Evolutionary conservation across 2,888 invertebrate species (phyloP).

Genomic region (Platerodrilus igneus): DNA sequence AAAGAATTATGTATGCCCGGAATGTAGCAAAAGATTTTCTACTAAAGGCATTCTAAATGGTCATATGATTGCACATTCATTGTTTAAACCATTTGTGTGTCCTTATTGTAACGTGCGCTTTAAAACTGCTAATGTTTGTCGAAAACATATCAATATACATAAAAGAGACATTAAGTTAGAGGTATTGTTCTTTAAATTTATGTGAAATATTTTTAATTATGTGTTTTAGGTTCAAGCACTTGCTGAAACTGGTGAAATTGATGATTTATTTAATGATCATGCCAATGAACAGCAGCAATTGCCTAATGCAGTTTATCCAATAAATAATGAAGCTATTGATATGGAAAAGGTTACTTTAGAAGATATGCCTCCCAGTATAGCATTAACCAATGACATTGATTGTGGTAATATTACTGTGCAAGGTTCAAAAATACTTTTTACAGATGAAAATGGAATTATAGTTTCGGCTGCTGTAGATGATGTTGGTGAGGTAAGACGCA

Average conservation of each 20-base stretch:
- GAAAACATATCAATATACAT: constrained; percentile 49
- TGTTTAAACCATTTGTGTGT: constrained; percentile 53
- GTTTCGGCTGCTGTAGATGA: constrained; percentile 10
- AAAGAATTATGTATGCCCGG: constrained; percentile 41
- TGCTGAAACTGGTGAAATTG: constrained; percentile 17
- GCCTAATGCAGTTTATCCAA: too few relatives aligned
- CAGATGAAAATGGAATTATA: constrained; percentile 15
- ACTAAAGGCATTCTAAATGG: constrained; percentile 42
- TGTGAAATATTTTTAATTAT: neutral
- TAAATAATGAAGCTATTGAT: constrained; percentile 1
- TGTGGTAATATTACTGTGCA: neutral
- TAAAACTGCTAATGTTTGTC: constrained; percentile 56
- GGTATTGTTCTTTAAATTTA: constrained; percentile 2
- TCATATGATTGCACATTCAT: constrained; percentile 45
- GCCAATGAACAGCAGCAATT: too few relatives aligned
- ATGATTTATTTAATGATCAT: too few relatives aligned
- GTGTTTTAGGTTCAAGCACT: constrained; percentile 14
- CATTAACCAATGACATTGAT: constrained; percentile 12
- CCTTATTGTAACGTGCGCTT: constrained; percentile 59
- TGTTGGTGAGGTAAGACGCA: constrained; percentile 4
- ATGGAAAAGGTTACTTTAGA: constrained; percentile 19
- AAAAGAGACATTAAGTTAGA: constrained; percentile 9
- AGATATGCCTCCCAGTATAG: constrained; percentile 20
- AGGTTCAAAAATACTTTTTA: constrained; percentile 12
- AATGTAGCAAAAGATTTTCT: constrained; percentile 45